These are phyloP conservation scores for Parelbella ahira DNA, from an alignment of 2,888 invertebrate genomes.

Conservation along the genomic window DNA sequence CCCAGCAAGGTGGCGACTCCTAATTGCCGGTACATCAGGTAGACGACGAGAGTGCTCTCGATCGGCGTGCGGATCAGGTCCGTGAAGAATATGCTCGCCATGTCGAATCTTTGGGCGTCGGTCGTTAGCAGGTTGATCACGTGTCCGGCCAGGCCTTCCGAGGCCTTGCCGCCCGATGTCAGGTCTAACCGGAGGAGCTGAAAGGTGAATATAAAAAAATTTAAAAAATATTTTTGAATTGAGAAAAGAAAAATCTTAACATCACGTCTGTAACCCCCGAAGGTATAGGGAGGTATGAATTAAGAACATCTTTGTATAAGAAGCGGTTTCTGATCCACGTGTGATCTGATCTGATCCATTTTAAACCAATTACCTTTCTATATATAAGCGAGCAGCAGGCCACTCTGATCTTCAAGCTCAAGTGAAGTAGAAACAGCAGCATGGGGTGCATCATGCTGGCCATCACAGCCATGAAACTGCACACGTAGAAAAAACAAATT, in stretches of 20 bases:
- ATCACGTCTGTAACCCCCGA: too few relatives aligned
- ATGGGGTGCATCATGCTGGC: conserved; percentile 79
- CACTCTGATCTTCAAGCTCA: conserved; percentile 86
- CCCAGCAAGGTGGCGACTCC: conserved; percentile 81
- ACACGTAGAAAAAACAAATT: conserved; percentile 26
- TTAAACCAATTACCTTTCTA: conserved; percentile 86
- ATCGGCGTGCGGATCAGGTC: conserved; percentile 92
- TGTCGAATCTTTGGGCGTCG: conserved; percentile 92
- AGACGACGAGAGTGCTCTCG: conserved; percentile 87
- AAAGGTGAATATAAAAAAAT: too few relatives aligned
- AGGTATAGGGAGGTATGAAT: too few relatives aligned
- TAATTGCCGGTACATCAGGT: conserved; percentile 84
- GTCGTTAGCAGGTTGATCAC: conserved; percentile 90
- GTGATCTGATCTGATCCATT: too few relatives aligned
- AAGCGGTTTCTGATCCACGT: too few relatives aligned
- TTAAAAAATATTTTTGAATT: too few relatives aligned
- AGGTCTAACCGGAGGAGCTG: conserved; percentile 87
- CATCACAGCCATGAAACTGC: conserved; percentile 60
- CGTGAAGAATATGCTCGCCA: conserved; percentile 88
- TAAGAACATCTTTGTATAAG: too few relatives aligned
- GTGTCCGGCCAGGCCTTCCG: conserved; percentile 84
- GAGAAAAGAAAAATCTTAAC: too few relatives aligned
- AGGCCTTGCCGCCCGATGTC: conserved; percentile 77
- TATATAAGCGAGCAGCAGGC: conserved; percentile 86
- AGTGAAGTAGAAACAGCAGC: conserved; percentile 82